These are phyloP conservation scores for Latrodectus elegans DNA, from an alignment of 2,888 invertebrate genomes.

Conservation along the genomic window DNA sequence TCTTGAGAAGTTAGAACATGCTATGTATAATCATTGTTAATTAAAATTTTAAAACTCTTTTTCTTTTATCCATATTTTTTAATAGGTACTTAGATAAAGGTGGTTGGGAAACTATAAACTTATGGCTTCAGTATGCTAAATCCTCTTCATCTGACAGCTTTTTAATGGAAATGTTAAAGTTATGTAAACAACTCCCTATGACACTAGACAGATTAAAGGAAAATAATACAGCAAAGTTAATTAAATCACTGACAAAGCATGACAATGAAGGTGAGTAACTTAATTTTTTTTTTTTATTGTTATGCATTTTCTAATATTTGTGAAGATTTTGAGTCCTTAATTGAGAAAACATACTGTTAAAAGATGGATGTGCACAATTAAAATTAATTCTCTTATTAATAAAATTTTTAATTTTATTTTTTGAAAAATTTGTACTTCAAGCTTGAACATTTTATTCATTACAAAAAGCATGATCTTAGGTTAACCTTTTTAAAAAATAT, in stretches of 20 bases:
- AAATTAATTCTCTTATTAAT: no score
- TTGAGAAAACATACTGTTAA: no score
- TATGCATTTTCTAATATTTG: not conserved
- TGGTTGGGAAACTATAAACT: constrained; percentile 92
- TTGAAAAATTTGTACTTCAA: not conserved
- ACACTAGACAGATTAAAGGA: constrained; percentile 91
- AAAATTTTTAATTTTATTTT: no score
- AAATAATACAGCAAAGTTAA: constrained; percentile 92
- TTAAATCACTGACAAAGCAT: constrained; percentile 88
- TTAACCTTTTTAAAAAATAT: no score
- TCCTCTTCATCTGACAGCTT: constrained; percentile 89
- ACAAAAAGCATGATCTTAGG: no score
- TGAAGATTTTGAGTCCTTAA: no score
- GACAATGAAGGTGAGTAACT: constrained; percentile 84
- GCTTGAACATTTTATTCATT: not conserved
- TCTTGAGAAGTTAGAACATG: no score
- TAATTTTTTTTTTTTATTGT: not conserved
- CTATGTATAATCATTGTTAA: no score
- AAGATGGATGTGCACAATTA: no score
- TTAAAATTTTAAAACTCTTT: not conserved
- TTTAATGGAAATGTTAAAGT: constrained; percentile 88
- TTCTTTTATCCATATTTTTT: not conserved
- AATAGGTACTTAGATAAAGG: constrained; percentile 88
- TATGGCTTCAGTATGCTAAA: constrained; percentile 92
- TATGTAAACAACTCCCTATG: constrained; percentile 90